Conservation (phyloP, 2,113 vertebrate genomes). For the Diadophis punctatus region DNA sequence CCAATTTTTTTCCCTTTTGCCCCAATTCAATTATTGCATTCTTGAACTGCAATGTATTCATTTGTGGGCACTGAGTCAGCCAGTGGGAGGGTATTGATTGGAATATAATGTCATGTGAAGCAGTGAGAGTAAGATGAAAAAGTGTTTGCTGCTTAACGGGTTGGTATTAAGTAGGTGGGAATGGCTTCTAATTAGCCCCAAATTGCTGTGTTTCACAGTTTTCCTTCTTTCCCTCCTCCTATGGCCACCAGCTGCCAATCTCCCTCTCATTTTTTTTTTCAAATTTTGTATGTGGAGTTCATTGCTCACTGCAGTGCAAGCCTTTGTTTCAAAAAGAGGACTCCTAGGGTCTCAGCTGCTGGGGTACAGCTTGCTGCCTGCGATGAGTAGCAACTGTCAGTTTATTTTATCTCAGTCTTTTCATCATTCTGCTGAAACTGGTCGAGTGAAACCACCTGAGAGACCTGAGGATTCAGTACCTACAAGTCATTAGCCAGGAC, state of each 20-base stretch:
- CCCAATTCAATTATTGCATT: slow-evolving; percentile 86
- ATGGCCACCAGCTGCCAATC: slow-evolving; percentile 83
- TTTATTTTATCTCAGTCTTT: slow-evolving; percentile 98
- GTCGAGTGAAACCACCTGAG: slow-evolving; percentile 94
- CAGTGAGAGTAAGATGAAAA: slow-evolving; percentile 77
- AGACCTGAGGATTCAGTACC: slow-evolving; percentile 88
- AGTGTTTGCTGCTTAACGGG: slow-evolving; percentile 89
- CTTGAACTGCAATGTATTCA: slow-evolving; percentile 81
- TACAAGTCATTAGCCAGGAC: slow-evolving; percentile 93
- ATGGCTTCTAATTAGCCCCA: slow-evolving; percentile 90
- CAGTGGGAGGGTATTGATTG: slow-evolving; percentile 86
- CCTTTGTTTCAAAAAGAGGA: slow-evolving; percentile 83
- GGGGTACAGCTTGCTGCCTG: slow-evolving; percentile 85
- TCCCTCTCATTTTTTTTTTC: slow-evolving; percentile 61
- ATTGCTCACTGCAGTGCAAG: slow-evolving; percentile 78
- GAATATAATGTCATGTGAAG: slow-evolving; percentile 84
- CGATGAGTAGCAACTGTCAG: slow-evolving; percentile 98
- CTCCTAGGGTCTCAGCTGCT: slow-evolving; percentile 90
- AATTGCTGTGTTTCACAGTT: slow-evolving; percentile 77
- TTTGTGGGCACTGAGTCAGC: slow-evolving; percentile 79
- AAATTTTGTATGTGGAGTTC: slow-evolving; percentile 71
- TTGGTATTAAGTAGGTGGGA: slow-evolving; percentile 92
- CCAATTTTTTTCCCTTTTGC: slow-evolving; percentile 59
- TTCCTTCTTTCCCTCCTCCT: slow-evolving; percentile 75
- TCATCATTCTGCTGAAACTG: slow-evolving; percentile 93